Percentiles rank a stretch among this genome's conserved stretches.
Conservation (phyloP, 2,888 invertebrate species). For the Toxonevra muliebris region DNA sequence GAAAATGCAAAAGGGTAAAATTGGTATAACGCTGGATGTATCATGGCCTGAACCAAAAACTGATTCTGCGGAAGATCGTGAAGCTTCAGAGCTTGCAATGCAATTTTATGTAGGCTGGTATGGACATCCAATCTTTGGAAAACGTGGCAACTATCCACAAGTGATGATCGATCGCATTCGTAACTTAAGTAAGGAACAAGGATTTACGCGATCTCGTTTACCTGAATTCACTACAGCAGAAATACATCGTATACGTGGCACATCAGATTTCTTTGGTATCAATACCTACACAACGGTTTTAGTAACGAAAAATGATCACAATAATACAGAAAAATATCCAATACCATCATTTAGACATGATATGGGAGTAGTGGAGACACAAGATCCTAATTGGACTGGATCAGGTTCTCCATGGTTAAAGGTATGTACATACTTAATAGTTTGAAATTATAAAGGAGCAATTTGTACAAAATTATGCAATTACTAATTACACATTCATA, state of each 20-base stretch:
- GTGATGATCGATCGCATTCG: slow-evolving; percentile 71
- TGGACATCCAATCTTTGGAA: slow-evolving; percentile 73
- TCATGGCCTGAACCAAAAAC: slow-evolving; percentile 72
- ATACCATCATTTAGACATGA: slow-evolving; percentile 72
- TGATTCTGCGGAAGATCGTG: slow-evolving; percentile 67
- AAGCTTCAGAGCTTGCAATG: slow-evolving; percentile 71
- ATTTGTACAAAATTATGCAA: no score
- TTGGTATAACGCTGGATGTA: slow-evolving; percentile 72
- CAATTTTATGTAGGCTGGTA: slow-evolving; percentile 75
- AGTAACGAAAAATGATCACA: slow-evolving; percentile 61
- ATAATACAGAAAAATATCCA: slow-evolving; percentile 60
- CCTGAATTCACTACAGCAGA: slow-evolving; percentile 72
- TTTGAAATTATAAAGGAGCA: background rate
- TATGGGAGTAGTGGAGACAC: slow-evolving; percentile 69
- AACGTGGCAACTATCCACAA: slow-evolving; percentile 73
- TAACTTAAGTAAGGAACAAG: slow-evolving; percentile 69
- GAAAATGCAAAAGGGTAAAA: slow-evolving; percentile 68
- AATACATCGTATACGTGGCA: slow-evolving; percentile 69
- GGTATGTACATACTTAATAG: slow-evolving; percentile 61
- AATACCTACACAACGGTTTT: slow-evolving; percentile 76
- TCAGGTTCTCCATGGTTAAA: slow-evolving; percentile 71
- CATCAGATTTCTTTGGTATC: slow-evolving; percentile 78
- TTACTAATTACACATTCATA: no score
- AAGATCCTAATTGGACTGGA: slow-evolving; percentile 71
- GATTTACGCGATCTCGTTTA: slow-evolving; percentile 70